Base-by-base conservation (phyloP, 2,113 vertebrate species). In the Menura novaehollandiae region DNA sequence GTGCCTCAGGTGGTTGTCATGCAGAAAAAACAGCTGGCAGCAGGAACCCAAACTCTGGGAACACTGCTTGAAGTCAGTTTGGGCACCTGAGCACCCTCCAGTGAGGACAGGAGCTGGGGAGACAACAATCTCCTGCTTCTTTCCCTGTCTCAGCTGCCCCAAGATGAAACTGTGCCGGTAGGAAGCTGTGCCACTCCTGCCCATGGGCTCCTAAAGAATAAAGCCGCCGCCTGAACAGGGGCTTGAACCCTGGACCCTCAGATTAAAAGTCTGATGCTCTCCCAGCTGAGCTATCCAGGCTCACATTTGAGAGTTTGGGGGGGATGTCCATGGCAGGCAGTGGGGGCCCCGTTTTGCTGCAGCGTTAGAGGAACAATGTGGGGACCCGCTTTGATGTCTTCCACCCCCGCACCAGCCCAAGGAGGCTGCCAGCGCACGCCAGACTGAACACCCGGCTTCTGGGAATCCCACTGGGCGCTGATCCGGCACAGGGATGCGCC, bases 271-370 rank as follows among this genome's bases (percentile, higher is more conserved):
- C 91, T 93, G 91, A 93, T 93, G 86, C 91, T 93, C 91, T 93
- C 68, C 91, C 91, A 69, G 5, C 86, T 89, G 91, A 93, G 85
- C 91, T 93, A 89, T 85, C 91, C 91, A 93, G 91, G 86, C 85
- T 74, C 73, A 2, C 0, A 0, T 0, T 4, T 2, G 2, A 4
- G 3, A 4, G 0, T 0, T 1, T 2, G 1, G 8, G 56, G 63
- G 33, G 30, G 39, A 26, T 4, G 27, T 2, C 18, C 7, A 6
- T 0, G 13, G 69, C 9, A 3, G 26, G 26, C 19, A 1, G 1
- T 2, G 13, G 11, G 27, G 16, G 55, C 33, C 69, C 49, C 24
- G 2, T 15, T 22, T 49, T 13, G 4, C n/a, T 8, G 41, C 4
- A 2, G 9, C 35, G 10, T 27, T 3, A 2, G 4, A 49, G 30